These are phyloP conservation scores for Actinemys pallida DNA, from an alignment of 2,113 vertebrate species.

Conservation along the genomic window DNA sequence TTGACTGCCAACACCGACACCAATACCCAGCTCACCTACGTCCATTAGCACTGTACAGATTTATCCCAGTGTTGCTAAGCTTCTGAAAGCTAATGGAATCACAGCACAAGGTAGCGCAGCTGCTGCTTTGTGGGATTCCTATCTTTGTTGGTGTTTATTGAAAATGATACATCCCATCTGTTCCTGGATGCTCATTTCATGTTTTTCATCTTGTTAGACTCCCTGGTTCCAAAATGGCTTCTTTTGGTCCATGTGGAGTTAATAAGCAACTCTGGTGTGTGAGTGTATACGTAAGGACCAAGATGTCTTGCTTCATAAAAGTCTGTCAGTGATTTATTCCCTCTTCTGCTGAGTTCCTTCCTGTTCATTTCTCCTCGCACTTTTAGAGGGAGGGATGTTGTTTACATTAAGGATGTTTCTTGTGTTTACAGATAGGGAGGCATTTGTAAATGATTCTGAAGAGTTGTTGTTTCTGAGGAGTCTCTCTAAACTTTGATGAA, in stretches of 20 bases:
- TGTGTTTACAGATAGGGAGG: conserved; percentile 71
- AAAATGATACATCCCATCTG: conserved; percentile 62
- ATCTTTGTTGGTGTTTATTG: conserved; percentile 49
- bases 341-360: conserved; percentile 65
- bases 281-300: neutral
- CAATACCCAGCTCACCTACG: conserved; percentile 35
- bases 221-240: conserved; percentile 38
- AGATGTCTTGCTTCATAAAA: conserved; percentile 65
- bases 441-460: conserved; percentile 61
- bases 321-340: conserved; percentile 59
- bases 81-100: conserved; percentile 68
- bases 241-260: conserved; percentile 27
- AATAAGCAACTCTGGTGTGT: conserved; percentile 6
- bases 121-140: conserved; percentile 21
- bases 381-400: conserved; percentile 27
- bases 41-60: neutral
- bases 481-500: conserved; percentile 33
- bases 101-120: conserved; percentile 45
- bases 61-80: conserved; percentile 23
- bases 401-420: conserved; percentile 72
- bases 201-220: conserved; percentile 44
- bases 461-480: conserved; percentile 32
- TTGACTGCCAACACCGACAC: neutral
- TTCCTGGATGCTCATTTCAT: conserved; percentile 56
- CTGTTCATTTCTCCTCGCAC: conserved; percentile 61